Evolutionary conservation across 2,888 invertebrate species (phyloP).

Genomic region (Archips crataeganus): DNA sequence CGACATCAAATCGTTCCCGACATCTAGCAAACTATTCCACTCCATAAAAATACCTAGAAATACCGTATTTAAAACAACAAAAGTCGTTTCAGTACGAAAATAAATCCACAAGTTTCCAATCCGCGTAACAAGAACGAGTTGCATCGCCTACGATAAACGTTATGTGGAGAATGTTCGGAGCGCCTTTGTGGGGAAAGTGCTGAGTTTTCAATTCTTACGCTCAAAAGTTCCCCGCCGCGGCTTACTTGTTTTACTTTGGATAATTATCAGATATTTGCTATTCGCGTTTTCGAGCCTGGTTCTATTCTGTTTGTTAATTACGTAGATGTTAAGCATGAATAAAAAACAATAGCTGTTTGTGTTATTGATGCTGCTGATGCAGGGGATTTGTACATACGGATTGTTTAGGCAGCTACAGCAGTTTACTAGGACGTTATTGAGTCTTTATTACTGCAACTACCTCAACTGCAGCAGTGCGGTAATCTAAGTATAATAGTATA

Average conservation of each 20-base stretch:
- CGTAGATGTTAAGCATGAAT: background rate
- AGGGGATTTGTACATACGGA: too few relatives aligned
- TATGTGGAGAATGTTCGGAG: conserved; percentile 33
- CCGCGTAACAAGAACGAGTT: conserved; percentile 38
- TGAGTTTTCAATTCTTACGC: conserved; percentile 36
- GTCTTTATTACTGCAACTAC: too few relatives aligned
- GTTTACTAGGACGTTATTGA: too few relatives aligned
- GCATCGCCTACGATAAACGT: conserved; percentile 39
- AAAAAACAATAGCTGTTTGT: background rate
- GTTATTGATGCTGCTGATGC: too few relatives aligned
- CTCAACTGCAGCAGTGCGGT: too few relatives aligned
- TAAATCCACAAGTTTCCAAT: conserved; percentile 40
- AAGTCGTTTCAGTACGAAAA: conserved; percentile 25
- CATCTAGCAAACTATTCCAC: background rate
- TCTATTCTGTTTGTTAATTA: background rate
- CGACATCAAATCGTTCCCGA: background rate
- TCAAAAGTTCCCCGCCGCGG: conserved; percentile 24
- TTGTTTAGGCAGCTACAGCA: too few relatives aligned
- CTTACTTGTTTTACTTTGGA: conserved; percentile 35
- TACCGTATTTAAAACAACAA: conserved; percentile 27
- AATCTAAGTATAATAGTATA: too few relatives aligned
- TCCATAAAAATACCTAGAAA: conserved; percentile 11
- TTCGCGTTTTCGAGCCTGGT: conserved; percentile 10
- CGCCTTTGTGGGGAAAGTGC: conserved; percentile 36
- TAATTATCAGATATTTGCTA: conserved; percentile 33